phyloP scores from a whole-genome alignment of 2,888 invertebrate species.

The Archaeoteleia sp. region DNA sequence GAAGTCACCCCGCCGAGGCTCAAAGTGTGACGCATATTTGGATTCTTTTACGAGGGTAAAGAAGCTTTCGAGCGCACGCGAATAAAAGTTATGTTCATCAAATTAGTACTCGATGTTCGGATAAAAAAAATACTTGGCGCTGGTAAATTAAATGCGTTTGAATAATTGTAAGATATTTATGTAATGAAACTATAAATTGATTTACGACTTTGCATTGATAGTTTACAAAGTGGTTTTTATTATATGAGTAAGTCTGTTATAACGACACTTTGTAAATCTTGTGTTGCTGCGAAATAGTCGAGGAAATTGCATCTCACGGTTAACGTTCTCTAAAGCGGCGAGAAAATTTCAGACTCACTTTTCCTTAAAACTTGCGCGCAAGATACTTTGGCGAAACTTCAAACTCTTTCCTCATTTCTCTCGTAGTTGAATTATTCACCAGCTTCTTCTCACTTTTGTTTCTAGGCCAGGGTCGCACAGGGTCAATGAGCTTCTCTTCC shows the following conservation, averaged over 20 bases:
- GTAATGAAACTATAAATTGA: too few relatives aligned
- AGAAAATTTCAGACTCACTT: constrained; percentile 56
- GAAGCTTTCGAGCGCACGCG: too few relatives aligned
- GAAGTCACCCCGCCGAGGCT: constrained; percentile 33
- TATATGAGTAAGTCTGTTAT: too few relatives aligned
- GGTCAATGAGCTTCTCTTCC: constrained; percentile 51
- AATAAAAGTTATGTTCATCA: too few relatives aligned
- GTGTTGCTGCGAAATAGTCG: constrained; percentile 46
- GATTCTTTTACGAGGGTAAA: not conserved
- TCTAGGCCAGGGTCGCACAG: constrained; percentile 74
- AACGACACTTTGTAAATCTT: constrained; percentile 20
- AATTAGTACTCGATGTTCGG: too few relatives aligned
- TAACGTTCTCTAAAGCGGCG: constrained; percentile 50
- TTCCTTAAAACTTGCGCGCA: constrained; percentile 58
- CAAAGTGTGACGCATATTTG: constrained; percentile 11
- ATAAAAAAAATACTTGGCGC: too few relatives aligned
- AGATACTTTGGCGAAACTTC: constrained; percentile 72
- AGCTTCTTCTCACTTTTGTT: constrained; percentile 73
- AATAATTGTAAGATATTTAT: too few relatives aligned
- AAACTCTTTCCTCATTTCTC: constrained; percentile 74
- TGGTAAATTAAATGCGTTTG: too few relatives aligned
- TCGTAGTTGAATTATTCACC: constrained; percentile 74
- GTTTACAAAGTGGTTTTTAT: too few relatives aligned
- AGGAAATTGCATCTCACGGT: constrained; percentile 49
- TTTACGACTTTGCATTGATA: too few relatives aligned